Evolutionary conservation across 2,113 vertebrate species (phyloP), one percentile per base, ranked within the genome.

Genomic region (Delphinus delphis): DNA sequence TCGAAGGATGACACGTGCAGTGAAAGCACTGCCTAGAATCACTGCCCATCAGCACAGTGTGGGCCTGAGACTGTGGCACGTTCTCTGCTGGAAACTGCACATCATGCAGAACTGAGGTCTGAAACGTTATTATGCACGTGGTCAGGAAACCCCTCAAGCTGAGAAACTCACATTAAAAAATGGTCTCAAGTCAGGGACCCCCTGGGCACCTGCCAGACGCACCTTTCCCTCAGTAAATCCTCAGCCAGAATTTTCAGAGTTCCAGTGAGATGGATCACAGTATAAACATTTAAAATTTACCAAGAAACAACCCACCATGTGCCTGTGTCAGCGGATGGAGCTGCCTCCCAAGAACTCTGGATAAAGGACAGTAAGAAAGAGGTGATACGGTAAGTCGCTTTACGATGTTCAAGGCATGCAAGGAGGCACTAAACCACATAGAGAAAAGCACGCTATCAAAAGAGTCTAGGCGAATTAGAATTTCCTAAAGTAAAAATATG

Each of bases 401-500:
- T 33, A 84, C 50, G 44, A 53, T 31, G 47, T 8, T 47, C 47
- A 65, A 38, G n/a, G n/a, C 3, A 33, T n/a, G 36, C 2, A 38
- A 55, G 44, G 76, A 79, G 53, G 31, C 88, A 81, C 7, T n/a
- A 80, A 81, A 44, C 8, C 31, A 81, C 55, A 41, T 3, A 62
- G 36, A 15, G 11, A 63, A 74, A 81, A 93, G 44, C n/a, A 82
- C 1, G 38, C 53, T 53, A 73, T 63, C 18, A 47, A 77, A 86
- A 70, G 13, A 83, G 36, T 38, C 1, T 65, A 90, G 74, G 15
- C n/a, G 83, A 71, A 68, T 13, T 81, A 3, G 28, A 82, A 89
- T 95, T 63, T 92, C 41, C 47, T 87, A 47, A 95, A 81, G 65
- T 67, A 68, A 92, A 92, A 86, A 68, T 44, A 58, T 13, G 82